Evolutionary conservation across 2,888 invertebrate genomes (phyloP).

Genomic region (Nesidiocoris tenuis): DNA sequence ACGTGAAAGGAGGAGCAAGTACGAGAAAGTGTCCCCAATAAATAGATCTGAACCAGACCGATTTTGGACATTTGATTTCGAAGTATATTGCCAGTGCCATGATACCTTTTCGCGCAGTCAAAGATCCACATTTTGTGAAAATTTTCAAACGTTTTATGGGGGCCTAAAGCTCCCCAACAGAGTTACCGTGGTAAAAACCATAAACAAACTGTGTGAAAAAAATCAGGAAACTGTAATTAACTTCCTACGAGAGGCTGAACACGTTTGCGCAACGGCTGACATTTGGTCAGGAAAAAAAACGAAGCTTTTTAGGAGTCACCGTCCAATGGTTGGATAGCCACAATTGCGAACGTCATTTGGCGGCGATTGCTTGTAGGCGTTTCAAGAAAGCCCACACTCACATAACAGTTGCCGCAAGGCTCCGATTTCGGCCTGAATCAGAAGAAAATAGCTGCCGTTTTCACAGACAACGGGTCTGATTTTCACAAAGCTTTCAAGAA

Average conservation of each 20-base stretch:
- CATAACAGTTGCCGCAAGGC: constrained; percentile 8
- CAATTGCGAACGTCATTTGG: constrained; percentile 24
- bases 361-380: constrained; percentile 37
- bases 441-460: constrained; percentile 4
- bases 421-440: constrained; percentile 13
- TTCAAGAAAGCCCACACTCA: constrained; percentile 38
- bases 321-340: constrained; percentile 33
- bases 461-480: constrained; percentile 20
- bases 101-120: constrained; percentile 31
- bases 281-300: constrained; percentile 39
- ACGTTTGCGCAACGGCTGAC: constrained; percentile 38
- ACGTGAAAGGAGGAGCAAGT: too few relatives aligned
- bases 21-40: neutral
- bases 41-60: constrained; percentile 30
- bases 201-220: constrained; percentile 13
- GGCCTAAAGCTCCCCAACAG: constrained; percentile 37
- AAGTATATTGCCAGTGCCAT: constrained; percentile 12
- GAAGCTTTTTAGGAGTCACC: constrained; percentile 40
- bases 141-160: constrained; percentile 23
- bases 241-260: neutral
- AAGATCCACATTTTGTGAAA: constrained; percentile 26
- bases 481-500: constrained; percentile 22
- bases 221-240: constrained; percentile 20
- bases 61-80: constrained; percentile 25
- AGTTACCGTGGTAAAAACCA: constrained; percentile 1